These are phyloP conservation scores for Charanyca ferruginea DNA, from an alignment of 2,888 invertebrate species.

Conservation along the genomic window DNA sequence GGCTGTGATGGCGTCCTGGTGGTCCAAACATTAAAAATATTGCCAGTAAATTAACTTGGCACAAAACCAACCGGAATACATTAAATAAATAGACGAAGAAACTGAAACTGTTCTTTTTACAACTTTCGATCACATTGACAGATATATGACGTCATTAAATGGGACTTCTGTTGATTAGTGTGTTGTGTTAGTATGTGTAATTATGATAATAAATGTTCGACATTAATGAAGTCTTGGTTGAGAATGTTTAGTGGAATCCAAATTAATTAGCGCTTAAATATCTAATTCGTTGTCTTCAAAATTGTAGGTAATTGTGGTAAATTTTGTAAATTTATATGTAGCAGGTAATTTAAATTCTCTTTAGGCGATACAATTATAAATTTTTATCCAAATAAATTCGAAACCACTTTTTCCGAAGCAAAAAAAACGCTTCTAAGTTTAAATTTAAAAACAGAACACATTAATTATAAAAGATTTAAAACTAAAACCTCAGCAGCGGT, in stretches of 20 bases:
- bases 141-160: slow-evolving; percentile 40
- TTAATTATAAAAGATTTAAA: slow-evolving; percentile 41
- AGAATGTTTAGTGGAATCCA: background rate
- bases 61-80: slow-evolving; percentile 77
- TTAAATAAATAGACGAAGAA: slow-evolving; percentile 77
- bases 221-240: slow-evolving; percentile 6
- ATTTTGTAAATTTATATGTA: too few species aligned
- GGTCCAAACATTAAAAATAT: slow-evolving; percentile 76
- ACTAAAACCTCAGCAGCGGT: slow-evolving; percentile 17
- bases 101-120: slow-evolving; percentile 62
- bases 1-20: slow-evolving; percentile 56
- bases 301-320: too few species aligned
- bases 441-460: slow-evolving; percentile 14
- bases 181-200: slow-evolving; percentile 18
- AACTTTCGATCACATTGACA: slow-evolving; percentile 61
- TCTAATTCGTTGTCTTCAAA: too few species aligned
- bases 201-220: slow-evolving; percentile 32
- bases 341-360: too few species aligned
- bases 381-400: background rate
- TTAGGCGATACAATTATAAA: background rate
- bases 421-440: background rate
- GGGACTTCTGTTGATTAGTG: slow-evolving; percentile 34
- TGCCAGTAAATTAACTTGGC: slow-evolving; percentile 77
- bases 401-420: background rate
- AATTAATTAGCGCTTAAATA: background rate